A percentile compares a stretch with the other conserved stretches of the same genome.
Evolutionary conservation across 2,888 invertebrate genomes (phyloP).

Genomic region (Drosophila mercatorum): DNA sequence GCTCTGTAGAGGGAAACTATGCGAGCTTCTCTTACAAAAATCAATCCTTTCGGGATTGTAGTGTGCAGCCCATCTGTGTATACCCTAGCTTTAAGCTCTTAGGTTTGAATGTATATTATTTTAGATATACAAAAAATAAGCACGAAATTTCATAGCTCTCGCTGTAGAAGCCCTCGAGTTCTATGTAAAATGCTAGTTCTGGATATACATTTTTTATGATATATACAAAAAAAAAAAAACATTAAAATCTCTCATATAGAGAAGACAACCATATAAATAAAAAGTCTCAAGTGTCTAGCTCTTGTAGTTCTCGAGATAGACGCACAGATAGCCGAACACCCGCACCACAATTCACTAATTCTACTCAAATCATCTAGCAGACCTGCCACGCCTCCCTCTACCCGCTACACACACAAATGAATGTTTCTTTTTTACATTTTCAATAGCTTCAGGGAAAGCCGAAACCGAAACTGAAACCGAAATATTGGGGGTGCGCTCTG

Average conservation of each 20-base stretch:
- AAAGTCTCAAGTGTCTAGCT: background rate
- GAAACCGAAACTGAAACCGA: conserved; percentile 1
- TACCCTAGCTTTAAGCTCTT: too few species aligned
- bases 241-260: background rate
- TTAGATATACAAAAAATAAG: too few species aligned
- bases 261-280: too few species aligned
- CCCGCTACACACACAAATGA: background rate
- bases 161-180: background rate
- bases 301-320: background rate
- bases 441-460: background rate
- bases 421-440: background rate
- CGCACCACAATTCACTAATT: background rate
- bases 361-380: background rate
- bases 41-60: too few species aligned
- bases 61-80: too few species aligned
- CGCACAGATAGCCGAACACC: background rate
- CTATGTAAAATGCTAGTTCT: background rate
- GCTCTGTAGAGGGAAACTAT: too few species aligned
- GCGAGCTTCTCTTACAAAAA: too few species aligned
- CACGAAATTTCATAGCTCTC: background rate
- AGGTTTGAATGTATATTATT: too few species aligned
- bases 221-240: background rate
- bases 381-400: background rate
- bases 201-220: background rate
- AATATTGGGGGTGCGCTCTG: background rate